These are phyloP conservation scores for Sthenelais limicola DNA, from an alignment of 2,888 invertebrate species.

Conservation along the genomic window DNA sequence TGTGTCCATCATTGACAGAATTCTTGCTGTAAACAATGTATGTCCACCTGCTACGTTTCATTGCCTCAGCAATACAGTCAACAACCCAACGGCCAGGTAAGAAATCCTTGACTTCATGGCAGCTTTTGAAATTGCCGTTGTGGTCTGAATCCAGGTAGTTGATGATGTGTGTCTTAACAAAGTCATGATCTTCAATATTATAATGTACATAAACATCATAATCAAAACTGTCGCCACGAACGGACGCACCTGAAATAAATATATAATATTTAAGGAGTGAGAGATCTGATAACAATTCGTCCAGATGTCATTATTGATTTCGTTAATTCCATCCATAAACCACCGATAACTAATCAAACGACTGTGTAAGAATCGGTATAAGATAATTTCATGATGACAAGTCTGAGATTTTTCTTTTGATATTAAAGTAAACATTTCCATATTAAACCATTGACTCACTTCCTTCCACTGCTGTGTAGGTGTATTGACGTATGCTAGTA, in stretches of 20 bases:
- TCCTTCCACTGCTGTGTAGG: too few species aligned
- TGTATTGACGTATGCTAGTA: too few species aligned
- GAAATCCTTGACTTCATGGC: slow-evolving; percentile 13
- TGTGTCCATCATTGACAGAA: not conserved
- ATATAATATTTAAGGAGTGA: too few species aligned
- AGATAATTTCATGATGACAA: too few species aligned
- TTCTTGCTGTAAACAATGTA: not conserved
- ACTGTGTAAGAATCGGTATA: too few species aligned
- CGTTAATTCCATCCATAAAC: too few species aligned
- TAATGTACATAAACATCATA: slow-evolving; percentile 14
- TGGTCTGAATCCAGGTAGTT: not conserved
- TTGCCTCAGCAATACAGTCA: not conserved
- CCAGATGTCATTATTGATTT: too few species aligned
- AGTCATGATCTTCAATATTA: not conserved
- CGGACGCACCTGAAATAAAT: slow-evolving; percentile 9
- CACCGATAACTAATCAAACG: too few species aligned
- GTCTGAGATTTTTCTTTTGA: too few species aligned
- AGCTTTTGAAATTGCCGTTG: slow-evolving; percentile 2
- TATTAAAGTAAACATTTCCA: too few species aligned
- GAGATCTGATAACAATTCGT: too few species aligned
- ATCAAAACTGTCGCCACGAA: not conserved
- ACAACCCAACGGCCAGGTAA: not conserved
- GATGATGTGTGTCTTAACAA: slow-evolving; percentile 5
- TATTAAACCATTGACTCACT: too few species aligned
- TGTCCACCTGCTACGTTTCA: not conserved